Evolutionary conservation across 2,888 invertebrate genomes (phyloP).

Genomic region (Congeria kusceri): DNA sequence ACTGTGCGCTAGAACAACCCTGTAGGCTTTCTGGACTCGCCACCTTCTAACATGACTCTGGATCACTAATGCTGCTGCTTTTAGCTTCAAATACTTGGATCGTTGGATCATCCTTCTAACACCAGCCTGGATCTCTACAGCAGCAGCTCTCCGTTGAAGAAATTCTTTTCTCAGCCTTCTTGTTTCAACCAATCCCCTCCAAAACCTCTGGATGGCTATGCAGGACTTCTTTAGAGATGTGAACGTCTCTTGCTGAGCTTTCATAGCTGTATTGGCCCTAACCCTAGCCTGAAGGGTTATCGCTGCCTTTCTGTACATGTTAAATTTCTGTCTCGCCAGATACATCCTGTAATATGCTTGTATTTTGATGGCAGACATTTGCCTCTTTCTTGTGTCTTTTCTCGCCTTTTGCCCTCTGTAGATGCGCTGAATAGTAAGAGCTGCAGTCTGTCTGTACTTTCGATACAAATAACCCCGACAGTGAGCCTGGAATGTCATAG

Average conservation of each 20-base stretch:
- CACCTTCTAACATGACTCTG: constrained; percentile 45
- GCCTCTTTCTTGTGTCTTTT: constrained; percentile 35
- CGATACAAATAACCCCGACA: constrained; percentile 53
- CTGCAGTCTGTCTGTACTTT: constrained; percentile 38
- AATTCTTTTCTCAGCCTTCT: constrained; percentile 21
- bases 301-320: constrained; percentile 44
- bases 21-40: neutral
- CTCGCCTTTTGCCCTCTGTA: constrained; percentile 44
- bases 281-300: constrained; percentile 57
- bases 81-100: neutral
- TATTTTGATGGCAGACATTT: constrained; percentile 56
- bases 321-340: constrained; percentile 20
- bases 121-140: constrained; percentile 62
- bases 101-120: constrained; percentile 66
- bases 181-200: constrained; percentile 42
- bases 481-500: constrained; percentile 55
- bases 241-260: constrained; percentile 12
- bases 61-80: constrained; percentile 55
- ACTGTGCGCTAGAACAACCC: neutral
- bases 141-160: constrained; percentile 41
- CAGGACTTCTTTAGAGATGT: constrained; percentile 35
- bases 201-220: constrained; percentile 55
- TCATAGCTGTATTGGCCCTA: constrained; percentile 52
- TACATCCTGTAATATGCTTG: constrained; percentile 61
- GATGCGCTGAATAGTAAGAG: constrained; percentile 59